Evolutionary conservation across 2,888 invertebrate genomes (phyloP).

Genomic region (Trichogramma evanescens): DNA sequence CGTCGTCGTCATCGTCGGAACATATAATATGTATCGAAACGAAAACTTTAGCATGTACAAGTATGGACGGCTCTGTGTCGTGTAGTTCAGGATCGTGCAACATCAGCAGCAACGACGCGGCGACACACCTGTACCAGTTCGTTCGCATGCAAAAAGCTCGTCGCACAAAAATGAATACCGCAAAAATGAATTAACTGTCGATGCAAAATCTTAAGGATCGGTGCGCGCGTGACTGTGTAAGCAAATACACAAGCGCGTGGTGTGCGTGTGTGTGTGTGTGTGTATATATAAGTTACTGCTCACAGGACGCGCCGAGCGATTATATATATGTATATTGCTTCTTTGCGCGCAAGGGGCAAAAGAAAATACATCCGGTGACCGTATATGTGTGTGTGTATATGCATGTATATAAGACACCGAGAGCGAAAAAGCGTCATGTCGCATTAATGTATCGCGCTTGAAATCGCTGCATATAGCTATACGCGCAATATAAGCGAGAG

Average conservation of each 20-base stretch:
- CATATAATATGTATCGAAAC: no score
- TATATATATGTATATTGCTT: background rate
- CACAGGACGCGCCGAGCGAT: background rate
- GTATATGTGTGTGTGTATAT: background rate
- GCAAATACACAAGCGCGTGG: background rate
- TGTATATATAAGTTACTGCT: conserved; percentile 1
- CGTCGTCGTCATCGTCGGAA: no score
- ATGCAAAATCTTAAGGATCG: conserved; percentile 3
- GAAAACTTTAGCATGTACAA: no score
- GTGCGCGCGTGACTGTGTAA: background rate
- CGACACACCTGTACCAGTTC: no score
- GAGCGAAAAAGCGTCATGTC: conserved; percentile 25
- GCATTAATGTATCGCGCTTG: conserved; percentile 42
- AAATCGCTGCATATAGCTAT: conserved; percentile 33
- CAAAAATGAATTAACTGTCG: conserved; percentile 22
- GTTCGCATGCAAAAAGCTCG: no score
- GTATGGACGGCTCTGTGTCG: no score
- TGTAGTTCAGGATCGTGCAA: no score
- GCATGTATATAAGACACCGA: background rate
- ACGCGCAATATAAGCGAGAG: no score
- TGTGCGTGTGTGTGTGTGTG: background rate
- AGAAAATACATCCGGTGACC: conserved; percentile 23
- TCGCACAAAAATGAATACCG: conserved; percentile 6
- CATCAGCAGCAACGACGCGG: no score
- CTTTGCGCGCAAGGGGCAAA: conserved; percentile 6